Base-by-base conservation (phyloP, 2,888 invertebrate species). In the Calameuta idolon region DNA sequence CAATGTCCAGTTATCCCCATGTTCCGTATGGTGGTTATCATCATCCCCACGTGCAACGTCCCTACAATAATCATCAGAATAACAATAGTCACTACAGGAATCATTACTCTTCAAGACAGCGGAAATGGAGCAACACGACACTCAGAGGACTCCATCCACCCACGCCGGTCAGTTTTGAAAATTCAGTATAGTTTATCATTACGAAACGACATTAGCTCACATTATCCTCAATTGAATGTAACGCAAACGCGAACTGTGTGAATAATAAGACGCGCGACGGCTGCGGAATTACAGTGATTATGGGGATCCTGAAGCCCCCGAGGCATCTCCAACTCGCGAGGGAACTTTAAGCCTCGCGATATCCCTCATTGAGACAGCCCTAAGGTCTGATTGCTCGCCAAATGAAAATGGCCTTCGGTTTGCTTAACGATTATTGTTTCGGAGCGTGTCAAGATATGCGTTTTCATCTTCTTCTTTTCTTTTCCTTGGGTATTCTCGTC, bases 231-330 rank as follows among this genome's bases (percentile, higher is more conserved):
- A 83, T 85, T 83, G 86, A 85, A 87, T 81, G 9, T 81, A 83
- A 82, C 81, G 81, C 85, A 83, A 85, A 86, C 81, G 83, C 77
- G 79, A 78, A 79, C 80, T 81, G 73, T 81, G 83, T 83, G 83
- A 84, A 84, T 83, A 88, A 87, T 87, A 86, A 83, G 84, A 83
- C 80, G 83, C 81, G 80, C 81, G 79, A 80, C 79, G 80, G 73
- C 76, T 55, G 80, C 87, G 83, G 89, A 90, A 90, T 90, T 88
- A 90, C 90, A 89, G 89, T 90, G 88, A 89, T 90, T 90, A 90
- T 30, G 76, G 82, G 76, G 79, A 77, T 82, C 80, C 81, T 79
- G 80, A 80, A 79, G 77, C 78, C 83, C 78, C 74, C 80, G 74
- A 74, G 79, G 71, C 76, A 76, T 75, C 79, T 73, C 69, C 76